Percentiles rank a stretch among this genome's conserved stretches.
Conservation (phyloP, 2,797 vertebrate species). For the Myotis pilosus region DNA sequence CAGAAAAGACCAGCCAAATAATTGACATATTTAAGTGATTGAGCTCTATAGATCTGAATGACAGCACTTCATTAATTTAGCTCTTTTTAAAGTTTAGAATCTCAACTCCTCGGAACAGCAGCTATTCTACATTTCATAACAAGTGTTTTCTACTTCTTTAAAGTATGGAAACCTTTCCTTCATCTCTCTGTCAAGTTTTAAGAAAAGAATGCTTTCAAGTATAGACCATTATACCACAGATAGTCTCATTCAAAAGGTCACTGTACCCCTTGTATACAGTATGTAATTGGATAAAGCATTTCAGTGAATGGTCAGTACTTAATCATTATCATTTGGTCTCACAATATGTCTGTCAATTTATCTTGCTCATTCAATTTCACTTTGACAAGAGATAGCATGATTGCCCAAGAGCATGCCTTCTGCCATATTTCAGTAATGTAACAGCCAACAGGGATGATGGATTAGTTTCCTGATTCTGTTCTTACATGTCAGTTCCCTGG, state of each 20-base stretch:
- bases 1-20: background rate
- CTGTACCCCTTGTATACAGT: background rate
- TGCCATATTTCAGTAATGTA: constrained; percentile 51
- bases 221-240: background rate
- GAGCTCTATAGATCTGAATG: background rate
- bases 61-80: background rate
- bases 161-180: constrained; percentile 13
- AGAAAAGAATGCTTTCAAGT: constrained; percentile 46
- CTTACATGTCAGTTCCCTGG: background rate
- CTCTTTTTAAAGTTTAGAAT: background rate
- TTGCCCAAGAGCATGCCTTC: constrained; percentile 59
- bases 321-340: constrained; percentile 71
- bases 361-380: constrained; percentile 70
- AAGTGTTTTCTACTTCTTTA: background rate
- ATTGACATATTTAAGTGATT: background rate
- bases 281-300: constrained; percentile 64
- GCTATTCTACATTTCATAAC: background rate
- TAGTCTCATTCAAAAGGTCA: constrained; percentile 53
- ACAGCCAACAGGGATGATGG: constrained; percentile 11
- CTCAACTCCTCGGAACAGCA: background rate
- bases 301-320: constrained; percentile 59
- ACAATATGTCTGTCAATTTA: constrained; percentile 70
- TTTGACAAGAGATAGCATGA: constrained; percentile 62
- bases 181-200: constrained; percentile 44
- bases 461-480: constrained; percentile 12